Evolutionary conservation across 2,888 invertebrate species (phyloP).

Genomic region (Nomada lathburiana): DNA sequence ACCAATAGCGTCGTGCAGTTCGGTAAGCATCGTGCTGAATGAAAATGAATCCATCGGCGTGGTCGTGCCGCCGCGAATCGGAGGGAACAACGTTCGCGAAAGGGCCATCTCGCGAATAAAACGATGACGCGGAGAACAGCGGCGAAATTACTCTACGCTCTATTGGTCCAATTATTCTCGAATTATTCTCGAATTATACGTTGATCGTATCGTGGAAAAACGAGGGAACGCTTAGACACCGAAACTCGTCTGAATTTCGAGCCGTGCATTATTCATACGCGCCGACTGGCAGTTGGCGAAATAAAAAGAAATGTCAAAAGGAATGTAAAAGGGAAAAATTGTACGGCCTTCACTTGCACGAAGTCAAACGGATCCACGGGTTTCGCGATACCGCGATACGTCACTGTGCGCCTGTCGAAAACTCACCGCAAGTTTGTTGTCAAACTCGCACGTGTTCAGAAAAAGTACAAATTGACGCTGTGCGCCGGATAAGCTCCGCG

Average conservation of each 20-base stretch:
- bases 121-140: not conserved
- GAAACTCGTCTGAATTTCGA: conserved; percentile 18
- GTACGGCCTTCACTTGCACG: conserved; percentile 8
- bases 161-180: too few species aligned
- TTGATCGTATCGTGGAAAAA: not conserved
- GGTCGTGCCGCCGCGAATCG: not conserved
- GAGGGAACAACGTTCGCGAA: not conserved
- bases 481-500: not conserved
- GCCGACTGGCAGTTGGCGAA: not conserved
- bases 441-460: conserved; percentile 78
- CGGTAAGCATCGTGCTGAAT: not conserved
- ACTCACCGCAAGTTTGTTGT: conserved; percentile 79
- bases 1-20: not conserved
- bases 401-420: conserved; percentile 73
- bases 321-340: not conserved
- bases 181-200: not conserved
- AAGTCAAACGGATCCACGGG: conserved; percentile 44
- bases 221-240: not conserved
- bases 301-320: not conserved
- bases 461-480: conserved; percentile 52
- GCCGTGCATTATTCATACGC: conserved; percentile 19
- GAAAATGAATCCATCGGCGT: not conserved
- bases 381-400: conserved; percentile 66
- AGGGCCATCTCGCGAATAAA: too few species aligned
- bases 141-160: not conserved